Base-by-base conservation (phyloP, 2,888 invertebrate species). In the Brenthis ino region DNA sequence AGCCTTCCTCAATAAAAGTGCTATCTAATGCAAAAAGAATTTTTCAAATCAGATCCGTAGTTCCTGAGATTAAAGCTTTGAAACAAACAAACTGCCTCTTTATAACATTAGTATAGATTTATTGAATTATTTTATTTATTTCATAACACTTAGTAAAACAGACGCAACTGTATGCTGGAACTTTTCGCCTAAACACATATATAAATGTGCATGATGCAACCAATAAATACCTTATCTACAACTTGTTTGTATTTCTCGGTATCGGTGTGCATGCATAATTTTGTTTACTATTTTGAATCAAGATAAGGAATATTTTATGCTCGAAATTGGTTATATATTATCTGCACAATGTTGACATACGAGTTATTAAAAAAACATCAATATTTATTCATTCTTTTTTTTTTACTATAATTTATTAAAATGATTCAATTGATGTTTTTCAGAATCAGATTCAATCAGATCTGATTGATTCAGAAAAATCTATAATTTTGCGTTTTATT, bases 291-390 rank as follows among this genome's bases (percentile, higher is more conserved):
- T 57, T 57, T 33, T 33, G 37, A 20, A 57, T 55, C 16, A 64
- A 64, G 57, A 66, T 69, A 61, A 69, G 57, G 61, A 20, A 20
- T 20, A 20, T 20, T 20, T 20, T 20, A n/a, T 56, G n/a, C 56
- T 56, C 14, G n/a, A 28, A 37, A 37, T n/a, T 12, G 37, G 16
- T 16, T 57, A 37, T 33, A n/a, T 56, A n/a, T 56, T 13, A 11
- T n/a, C 1, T 16, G 37, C 16, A 37, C 16, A 16, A 16, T n/a
- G 0, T 16, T n/a, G 3, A 1, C 37, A 20, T 14, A 12, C 6
- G 37, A 12, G 28, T 55, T 28, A 43, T 43, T 37, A 2, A 43
- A 43, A 43, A 43, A 43, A 37, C 6, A 8, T 24, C 28, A 28
- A 4, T 28, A 28, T 28, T 28, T 28, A 28, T 28, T 24, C 24